Base-by-base conservation (phyloP, 2,113 vertebrate genomes). In the Budorcas taxicolor region DNA sequence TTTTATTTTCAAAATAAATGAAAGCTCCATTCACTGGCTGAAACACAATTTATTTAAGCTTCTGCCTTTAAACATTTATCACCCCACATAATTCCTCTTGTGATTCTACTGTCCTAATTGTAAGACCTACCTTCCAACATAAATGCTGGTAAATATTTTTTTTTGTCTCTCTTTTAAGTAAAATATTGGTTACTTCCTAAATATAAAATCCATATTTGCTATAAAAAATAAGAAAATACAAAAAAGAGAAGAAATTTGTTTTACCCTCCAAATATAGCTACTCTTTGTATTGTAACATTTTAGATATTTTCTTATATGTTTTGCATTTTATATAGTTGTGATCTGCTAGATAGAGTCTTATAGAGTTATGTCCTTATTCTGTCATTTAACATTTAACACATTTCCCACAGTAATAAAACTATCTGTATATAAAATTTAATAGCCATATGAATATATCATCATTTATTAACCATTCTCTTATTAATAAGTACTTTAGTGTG, bases 1-100 rank as follows among this genome's bases (percentile, higher is more conserved):
- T 90, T 87, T 64, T 47, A 85, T 80, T 94, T 94, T 91, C 36
- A 93, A 36, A 94, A 91, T 80, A 94, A 85, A 76, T 82, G 64
- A 96, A 95, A 97, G 43, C 50, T 52, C 64, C 29, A 74, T 58
- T 92, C 31, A 58, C 57, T 55, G 40, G n/a, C 43, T 53, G 58
- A 92, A 93, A 78, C 33, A 88, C 53, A 86, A 19, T 94, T 94
- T 82, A 29, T 91, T 88, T 67, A 97, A 67, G 15, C 58, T 40
- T 57, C 89, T 91, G 53, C 4, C 94, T 23, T 74, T 78, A 87
- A 86, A 7, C 14, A 55, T 40, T 36, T 57, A 76, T 55, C 6
- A 21, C 2, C 40, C 16, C 13, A 5, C 11, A 9, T 87, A 80
- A 85, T 81, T 91, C 23, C 50, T 78, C 60, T 36, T 58, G 25